Conservation (phyloP, 30 jellyfish, hydroid and myxozoan species). For the Sanderia malayensis region DNA sequence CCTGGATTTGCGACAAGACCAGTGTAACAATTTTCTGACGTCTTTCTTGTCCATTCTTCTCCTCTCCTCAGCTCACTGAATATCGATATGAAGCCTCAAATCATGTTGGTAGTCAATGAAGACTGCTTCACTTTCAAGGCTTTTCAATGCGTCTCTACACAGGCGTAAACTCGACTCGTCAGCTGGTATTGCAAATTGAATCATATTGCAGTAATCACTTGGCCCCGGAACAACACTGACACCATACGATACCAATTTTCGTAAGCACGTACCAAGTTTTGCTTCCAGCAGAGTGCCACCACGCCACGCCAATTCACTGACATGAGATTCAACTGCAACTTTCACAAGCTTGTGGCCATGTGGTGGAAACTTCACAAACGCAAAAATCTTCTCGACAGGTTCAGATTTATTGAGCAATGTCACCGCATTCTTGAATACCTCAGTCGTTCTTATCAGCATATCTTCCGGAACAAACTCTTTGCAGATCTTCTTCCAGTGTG, state of each 20-base stretch:
- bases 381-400: constrained; percentile 21
- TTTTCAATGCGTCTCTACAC: constrained; percentile 7
- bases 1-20: too few relatives aligned
- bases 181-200: constrained; percentile 39
- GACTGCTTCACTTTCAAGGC: constrained; percentile 25
- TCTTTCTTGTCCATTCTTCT: too few relatives aligned
- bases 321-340: constrained; percentile 44
- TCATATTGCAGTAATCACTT: constrained; percentile 10
- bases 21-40: too few relatives aligned
- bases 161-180: constrained; percentile 16
- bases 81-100: constrained; percentile 5
- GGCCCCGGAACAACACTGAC: constrained; percentile 77
- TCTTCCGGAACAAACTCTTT: constrained; percentile 74
- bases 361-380: constrained; percentile 49
- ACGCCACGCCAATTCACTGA: constrained; percentile 65
- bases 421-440: constrained; percentile 36
- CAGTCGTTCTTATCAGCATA: constrained; percentile 6
- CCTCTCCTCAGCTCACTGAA: neutral
- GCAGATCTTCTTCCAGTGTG: constrained; percentile 69
- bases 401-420: constrained; percentile 21
- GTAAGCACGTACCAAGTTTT: constrained; percentile 57
- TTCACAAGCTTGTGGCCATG: constrained; percentile 8
- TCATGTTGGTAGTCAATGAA: constrained; percentile 13
- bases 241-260: constrained; percentile 66
- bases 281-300: constrained; percentile 75